A percentile compares a stretch with the other conserved stretches of the same genome.
Evolutionary conservation across 1,140 invertebrate species (phyloP).

Genomic region (Lamellibrachia luymesi): DNA sequence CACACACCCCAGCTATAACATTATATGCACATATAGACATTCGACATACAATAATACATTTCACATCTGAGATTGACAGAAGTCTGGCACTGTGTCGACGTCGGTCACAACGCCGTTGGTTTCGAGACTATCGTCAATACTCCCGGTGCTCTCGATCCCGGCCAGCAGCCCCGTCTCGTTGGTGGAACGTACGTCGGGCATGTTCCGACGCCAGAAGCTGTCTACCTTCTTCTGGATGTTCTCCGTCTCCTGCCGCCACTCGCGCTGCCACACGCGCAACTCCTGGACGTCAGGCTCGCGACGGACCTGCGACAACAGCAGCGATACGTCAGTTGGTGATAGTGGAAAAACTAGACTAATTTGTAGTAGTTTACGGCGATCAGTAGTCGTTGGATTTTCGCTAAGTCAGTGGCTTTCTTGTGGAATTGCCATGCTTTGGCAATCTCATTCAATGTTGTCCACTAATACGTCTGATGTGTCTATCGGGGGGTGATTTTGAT

Average conservation of each 20-base stretch:
- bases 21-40: not conserved
- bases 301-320: conserved; percentile 38
- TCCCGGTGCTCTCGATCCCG: not conserved
- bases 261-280: conserved; percentile 53
- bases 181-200: not conserved
- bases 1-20: too few species aligned
- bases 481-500: not conserved
- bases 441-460: too few species aligned
- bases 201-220: conserved; percentile 12
- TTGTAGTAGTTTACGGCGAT: not conserved
- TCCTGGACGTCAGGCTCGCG: conserved; percentile 53
- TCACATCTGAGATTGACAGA: not conserved
- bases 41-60: not conserved
- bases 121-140: not conserved
- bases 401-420: too few species aligned
- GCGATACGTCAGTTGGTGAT: not conserved
- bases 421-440: too few species aligned
- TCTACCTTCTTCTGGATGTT: conserved; percentile 43
- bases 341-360: not conserved
- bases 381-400: too few species aligned
- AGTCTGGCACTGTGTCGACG: not conserved
- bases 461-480: not conserved
- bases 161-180: not conserved
- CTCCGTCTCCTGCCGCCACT: conserved; percentile 52
- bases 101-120: not conserved